These are phyloP conservation scores for Oceanodroma tethys DNA, from an alignment of 2,113 vertebrate species.

Conservation along the genomic window DNA sequence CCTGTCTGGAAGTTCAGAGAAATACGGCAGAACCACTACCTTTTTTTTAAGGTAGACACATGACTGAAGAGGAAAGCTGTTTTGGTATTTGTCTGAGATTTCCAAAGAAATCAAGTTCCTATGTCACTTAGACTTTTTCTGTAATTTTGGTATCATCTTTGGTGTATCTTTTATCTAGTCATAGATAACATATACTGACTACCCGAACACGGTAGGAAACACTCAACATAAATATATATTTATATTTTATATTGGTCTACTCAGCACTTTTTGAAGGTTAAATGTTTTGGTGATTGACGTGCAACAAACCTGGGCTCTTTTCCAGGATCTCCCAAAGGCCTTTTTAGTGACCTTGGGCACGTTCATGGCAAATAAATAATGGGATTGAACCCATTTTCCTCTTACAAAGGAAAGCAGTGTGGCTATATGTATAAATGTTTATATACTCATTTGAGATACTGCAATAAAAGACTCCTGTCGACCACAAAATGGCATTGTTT, in stretches of 20 bases:
- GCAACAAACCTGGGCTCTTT: background rate
- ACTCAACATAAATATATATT: background rate
- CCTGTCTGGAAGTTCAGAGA: background rate
- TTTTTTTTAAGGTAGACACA: background rate
- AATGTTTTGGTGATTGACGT: background rate
- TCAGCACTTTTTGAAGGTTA: background rate
- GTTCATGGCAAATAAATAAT: background rate
- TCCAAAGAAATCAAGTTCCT: background rate
- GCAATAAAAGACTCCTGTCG: background rate
- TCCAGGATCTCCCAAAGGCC: background rate
- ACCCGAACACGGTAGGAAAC: background rate
- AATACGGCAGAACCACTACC: background rate
- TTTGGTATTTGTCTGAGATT: background rate
- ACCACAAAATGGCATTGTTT: background rate
- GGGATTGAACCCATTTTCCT: background rate
- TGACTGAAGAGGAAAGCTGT: background rate
- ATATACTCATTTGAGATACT: background rate
- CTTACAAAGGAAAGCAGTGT: background rate
- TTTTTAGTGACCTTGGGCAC: background rate
- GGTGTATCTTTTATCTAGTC: background rate
- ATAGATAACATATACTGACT: background rate
- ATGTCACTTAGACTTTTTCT: background rate
- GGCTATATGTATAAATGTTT: background rate
- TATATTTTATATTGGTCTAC: background rate
- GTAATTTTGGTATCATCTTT: background rate